Conservation (phyloP, 1,140 invertebrate species). For the Atta cephalotes region DNA sequence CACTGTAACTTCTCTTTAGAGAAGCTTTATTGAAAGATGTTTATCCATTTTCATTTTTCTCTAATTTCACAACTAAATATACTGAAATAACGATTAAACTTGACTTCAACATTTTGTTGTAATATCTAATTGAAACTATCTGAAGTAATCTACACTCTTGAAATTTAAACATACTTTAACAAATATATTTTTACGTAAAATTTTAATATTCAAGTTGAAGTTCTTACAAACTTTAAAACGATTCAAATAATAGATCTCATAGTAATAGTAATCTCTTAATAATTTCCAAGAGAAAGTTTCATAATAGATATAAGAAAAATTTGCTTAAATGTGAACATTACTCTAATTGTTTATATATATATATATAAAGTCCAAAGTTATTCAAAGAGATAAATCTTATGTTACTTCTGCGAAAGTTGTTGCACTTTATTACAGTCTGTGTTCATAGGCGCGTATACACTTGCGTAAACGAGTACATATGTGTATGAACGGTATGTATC, state of each 20-base stretch:
- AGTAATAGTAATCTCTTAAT: background rate
- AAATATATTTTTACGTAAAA: background rate
- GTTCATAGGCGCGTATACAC: background rate
- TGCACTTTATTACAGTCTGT: conserved; percentile 16
- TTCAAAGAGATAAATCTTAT: background rate
- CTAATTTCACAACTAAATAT: background rate
- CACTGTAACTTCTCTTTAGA: background rate
- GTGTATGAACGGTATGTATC: conserved; percentile 24
- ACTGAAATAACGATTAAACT: background rate
- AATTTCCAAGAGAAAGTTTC: conserved; percentile 11
- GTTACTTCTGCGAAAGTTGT: conserved; percentile 13
- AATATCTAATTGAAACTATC: background rate
- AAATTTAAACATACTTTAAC: background rate
- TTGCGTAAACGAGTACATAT: background rate
- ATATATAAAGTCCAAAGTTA: conserved; percentile 13
- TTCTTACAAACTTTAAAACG: background rate
- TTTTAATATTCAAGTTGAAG: conserved; percentile 7
- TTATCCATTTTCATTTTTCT: background rate
- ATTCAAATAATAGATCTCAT: background rate
- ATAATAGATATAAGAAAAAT: conserved; percentile 30
- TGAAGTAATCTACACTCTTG: background rate
- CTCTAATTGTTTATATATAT: background rate
- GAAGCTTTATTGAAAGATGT: background rate
- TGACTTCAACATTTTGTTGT: background rate
- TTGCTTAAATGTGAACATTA: conserved; percentile 51